A percentile compares a stretch with the other conserved stretches of the same genome.
Evolutionary conservation across 2,888 invertebrate species (phyloP).

Genomic region (Tipula helvola): DNA sequence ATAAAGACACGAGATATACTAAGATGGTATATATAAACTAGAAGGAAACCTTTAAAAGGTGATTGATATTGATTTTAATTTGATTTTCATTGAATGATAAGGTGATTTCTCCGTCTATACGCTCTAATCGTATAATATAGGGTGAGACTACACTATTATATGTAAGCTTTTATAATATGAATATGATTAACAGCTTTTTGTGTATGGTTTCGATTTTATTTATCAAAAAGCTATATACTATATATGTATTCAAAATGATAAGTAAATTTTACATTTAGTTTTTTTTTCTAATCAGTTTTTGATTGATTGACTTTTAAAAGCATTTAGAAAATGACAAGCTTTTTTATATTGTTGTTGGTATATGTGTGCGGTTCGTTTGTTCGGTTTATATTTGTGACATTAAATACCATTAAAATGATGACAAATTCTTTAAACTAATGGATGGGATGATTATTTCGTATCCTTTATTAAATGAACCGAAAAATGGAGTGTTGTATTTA

Average conservation of each 20-base stretch:
- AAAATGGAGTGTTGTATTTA: not conserved
- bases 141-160: not conserved
- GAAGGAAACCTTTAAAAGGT: not conserved
- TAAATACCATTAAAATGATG: not conserved
- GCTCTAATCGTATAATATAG: not conserved
- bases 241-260: not conserved
- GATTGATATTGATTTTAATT: not conserved
- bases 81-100: not conserved
- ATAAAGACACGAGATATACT: not conserved
- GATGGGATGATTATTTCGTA: not conserved
- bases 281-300: not conserved
- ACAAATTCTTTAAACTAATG: not conserved
- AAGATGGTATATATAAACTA: not conserved
- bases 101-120: not conserved
- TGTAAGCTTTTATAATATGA: not conserved
- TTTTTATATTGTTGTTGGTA: not conserved
- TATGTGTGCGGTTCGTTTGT: not conserved
- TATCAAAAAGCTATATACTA: not conserved
- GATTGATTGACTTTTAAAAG: conserved; percentile 4
- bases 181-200: not conserved
- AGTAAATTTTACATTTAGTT: not conserved
- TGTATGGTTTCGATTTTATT: not conserved
- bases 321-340: not conserved
- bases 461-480: not conserved
- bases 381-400: not conserved